Evolutionary conservation across 64 coral and sea anemone species (phyloP).

Genomic region (Montipora capricornis): DNA sequence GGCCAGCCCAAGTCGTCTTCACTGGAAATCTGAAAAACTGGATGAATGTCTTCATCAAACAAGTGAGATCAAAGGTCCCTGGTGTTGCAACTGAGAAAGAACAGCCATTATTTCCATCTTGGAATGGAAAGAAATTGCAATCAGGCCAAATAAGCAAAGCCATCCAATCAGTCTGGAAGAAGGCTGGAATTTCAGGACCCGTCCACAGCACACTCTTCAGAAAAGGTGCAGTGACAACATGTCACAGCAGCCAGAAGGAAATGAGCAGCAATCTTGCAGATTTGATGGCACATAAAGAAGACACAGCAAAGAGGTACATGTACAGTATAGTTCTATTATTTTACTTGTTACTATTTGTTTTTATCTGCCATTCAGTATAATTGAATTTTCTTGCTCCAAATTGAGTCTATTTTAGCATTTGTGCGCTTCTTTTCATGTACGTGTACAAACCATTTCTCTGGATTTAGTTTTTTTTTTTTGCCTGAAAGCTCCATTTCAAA

Average conservation of each 20-base stretch:
- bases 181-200: conserved; percentile 39
- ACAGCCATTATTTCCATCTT: conserved; percentile 69
- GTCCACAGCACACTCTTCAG: conserved; percentile 65
- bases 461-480: no score
- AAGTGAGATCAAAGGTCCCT: background rate
- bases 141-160: conserved; percentile 71
- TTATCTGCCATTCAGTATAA: no score
- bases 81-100: background rate
- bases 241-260: conserved; percentile 45
- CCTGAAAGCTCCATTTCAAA: background rate
- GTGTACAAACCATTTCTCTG: no score
- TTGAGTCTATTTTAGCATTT: no score
- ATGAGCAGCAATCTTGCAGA: conserved; percentile 40
- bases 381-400: background rate
- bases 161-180: conserved; percentile 68
- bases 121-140: conserved; percentile 63
- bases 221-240: conserved; percentile 68
- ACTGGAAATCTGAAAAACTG: background rate
- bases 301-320: conserved; percentile 13
- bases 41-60: background rate
- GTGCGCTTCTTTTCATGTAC: no score
- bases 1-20: background rate
- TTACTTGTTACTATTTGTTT: no score
- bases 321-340: no score
- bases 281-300: conserved; percentile 68